These are phyloP conservation scores for Narcine bancroftii DNA, from an alignment of 2,113 vertebrate genomes.

Conservation along the genomic window DNA sequence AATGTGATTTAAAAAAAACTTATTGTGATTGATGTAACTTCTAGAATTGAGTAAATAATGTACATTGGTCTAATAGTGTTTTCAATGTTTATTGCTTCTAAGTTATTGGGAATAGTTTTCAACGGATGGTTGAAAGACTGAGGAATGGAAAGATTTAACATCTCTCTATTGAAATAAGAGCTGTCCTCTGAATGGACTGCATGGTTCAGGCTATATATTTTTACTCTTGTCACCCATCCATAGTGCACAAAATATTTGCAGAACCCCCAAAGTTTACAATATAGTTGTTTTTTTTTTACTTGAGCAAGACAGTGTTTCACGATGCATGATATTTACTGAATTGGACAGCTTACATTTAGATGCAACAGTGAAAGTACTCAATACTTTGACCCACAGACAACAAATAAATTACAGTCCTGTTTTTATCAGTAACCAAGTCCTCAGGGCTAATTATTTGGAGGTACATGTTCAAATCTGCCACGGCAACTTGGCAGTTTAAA, in stretches of 20 bases:
- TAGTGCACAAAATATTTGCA: neutral
- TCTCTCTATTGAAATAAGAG: neutral
- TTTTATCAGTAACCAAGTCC: no score
- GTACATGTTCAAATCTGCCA: no score
- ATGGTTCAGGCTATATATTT: neutral
- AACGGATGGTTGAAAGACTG: neutral
- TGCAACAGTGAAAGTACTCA: neutral
- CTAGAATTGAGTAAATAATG: neutral
- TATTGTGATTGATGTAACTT: neutral
- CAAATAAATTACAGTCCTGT: no score
- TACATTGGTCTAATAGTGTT: neutral
- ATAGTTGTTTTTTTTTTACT: neutral
- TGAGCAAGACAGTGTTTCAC: neutral
- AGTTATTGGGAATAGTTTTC: neutral
- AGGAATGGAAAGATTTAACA: neutral
- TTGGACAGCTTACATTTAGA: neutral
- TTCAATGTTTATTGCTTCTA: neutral
- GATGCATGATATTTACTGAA: neutral
- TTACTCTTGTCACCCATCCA: neutral
- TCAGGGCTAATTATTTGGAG: no score
- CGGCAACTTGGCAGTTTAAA: no score
- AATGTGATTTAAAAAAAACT: neutral
- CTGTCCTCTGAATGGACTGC: neutral
- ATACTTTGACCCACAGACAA: neutral
- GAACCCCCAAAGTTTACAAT: neutral